Evolutionary conservation across 2,888 invertebrate species (phyloP).

Genomic region (Lithodes maja): DNA sequence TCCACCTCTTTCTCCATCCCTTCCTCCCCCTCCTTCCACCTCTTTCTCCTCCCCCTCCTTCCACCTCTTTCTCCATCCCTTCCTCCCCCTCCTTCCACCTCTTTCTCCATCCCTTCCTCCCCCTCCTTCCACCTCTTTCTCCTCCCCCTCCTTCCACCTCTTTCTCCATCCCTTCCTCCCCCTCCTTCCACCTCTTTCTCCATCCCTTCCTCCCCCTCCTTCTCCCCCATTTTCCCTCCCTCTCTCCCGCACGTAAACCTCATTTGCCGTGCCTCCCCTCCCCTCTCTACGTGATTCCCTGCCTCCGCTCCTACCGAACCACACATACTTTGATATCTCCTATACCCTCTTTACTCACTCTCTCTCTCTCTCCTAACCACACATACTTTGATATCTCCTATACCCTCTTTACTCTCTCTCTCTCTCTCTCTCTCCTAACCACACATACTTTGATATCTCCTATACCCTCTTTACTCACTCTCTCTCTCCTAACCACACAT

Average conservation of each 20-base stretch:
- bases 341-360: too few species aligned
- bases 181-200: background rate
- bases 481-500: too few species aligned
- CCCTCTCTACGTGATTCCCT: background rate
- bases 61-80: conserved; percentile 34
- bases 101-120: background rate
- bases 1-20: background rate
- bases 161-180: conserved; percentile 29
- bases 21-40: conserved; percentile 23
- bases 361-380: too few species aligned
- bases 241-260: background rate
- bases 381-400: too few species aligned
- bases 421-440: background rate
- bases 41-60: conserved; percentile 17
- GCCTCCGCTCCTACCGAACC: background rate
- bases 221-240: background rate
- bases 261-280: background rate
- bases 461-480: too few species aligned
- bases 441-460: too few species aligned
- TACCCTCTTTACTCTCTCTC: background rate
- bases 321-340: too few species aligned
- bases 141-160: conserved; percentile 30
- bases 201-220: background rate
- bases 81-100: background rate
- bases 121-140: background rate